These are phyloP conservation scores for Malacoctenus gilli DNA, from an alignment of 2,797 vertebrate species.

Conservation along the genomic window DNA sequence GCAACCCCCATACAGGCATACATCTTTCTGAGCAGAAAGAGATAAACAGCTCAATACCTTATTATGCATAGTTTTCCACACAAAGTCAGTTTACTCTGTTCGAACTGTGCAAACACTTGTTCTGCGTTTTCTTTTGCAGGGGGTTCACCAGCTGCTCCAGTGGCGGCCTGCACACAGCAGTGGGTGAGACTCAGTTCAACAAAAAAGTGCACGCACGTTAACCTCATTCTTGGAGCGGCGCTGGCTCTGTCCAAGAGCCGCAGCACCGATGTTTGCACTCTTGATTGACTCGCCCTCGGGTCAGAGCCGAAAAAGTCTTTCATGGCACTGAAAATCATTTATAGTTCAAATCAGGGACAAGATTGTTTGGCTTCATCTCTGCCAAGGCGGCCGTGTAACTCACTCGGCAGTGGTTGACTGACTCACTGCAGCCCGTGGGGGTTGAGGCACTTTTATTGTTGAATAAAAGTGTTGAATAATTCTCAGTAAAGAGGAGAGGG, in stretches of 20 bases:
- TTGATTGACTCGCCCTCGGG: constrained; percentile 55
- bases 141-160: constrained; percentile 1
- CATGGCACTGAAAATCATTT: constrained; percentile 40
- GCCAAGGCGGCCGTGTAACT: constrained; percentile 26
- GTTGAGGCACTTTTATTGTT: constrained; percentile 37
- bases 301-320: constrained; percentile 36
- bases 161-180: not conserved
- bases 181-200: constrained; percentile 13
- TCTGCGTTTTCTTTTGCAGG: constrained; percentile 4
- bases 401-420: constrained; percentile 28
- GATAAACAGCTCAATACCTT: constrained; percentile 36
- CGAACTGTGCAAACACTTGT: not conserved
- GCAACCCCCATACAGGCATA: constrained; percentile 64
- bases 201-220: constrained; percentile 33
- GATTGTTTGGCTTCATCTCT: constrained; percentile 39
- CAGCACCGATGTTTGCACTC: constrained; percentile 67
- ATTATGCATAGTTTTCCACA: constrained; percentile 5
- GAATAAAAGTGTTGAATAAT: constrained; percentile 45
- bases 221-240: constrained; percentile 47
- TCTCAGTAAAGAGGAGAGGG: constrained; percentile 11
- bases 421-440: constrained; percentile 24
- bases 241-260: constrained; percentile 48
- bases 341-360: constrained; percentile 59
- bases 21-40: constrained; percentile 50
- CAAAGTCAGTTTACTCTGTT: constrained; percentile 7